Conservation (phyloP, 2,888 invertebrate genomes). For the Steinernema hermaphroditum region DNA sequence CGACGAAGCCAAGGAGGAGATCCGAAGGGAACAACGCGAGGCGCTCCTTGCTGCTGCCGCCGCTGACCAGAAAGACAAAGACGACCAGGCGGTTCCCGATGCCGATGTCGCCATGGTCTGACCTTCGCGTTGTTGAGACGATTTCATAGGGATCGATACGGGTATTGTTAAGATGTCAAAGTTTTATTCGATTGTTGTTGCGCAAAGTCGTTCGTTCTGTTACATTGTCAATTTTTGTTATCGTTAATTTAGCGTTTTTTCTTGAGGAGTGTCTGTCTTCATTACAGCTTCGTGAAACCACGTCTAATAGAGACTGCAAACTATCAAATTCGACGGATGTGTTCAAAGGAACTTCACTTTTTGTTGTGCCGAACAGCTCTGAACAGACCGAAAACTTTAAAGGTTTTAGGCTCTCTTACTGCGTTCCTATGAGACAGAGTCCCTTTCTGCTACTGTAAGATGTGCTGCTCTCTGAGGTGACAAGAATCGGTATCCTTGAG, state of each 20-base stretch:
- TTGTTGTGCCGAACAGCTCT: background rate
- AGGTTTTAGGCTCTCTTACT: background rate
- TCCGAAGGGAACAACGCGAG: slow-evolving; percentile 29
- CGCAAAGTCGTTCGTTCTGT: slow-evolving; percentile 2
- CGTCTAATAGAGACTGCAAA: too few relatives aligned
- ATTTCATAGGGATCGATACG: background rate
- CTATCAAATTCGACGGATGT: too few relatives aligned
- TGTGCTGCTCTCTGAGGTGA: background rate
- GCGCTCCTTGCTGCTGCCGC: background rate
- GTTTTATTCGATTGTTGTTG: background rate
- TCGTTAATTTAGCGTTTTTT: background rate
- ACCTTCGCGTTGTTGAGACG: background rate
- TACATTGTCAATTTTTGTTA: background rate
- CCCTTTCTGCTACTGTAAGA: background rate
- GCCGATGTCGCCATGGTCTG: background rate
- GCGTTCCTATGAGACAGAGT: background rate
- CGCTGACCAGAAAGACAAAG: background rate
- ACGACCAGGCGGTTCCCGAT: background rate
- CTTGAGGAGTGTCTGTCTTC: too few relatives aligned
- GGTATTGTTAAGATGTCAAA: background rate
- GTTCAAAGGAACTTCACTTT: too few relatives aligned
- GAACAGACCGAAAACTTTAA: background rate
- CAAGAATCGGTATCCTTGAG: background rate
- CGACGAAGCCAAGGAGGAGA: slow-evolving; percentile 44
- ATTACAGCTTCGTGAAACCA: too few relatives aligned